Percentiles rank a stretch among this genome's conserved stretches.
Evolutionary conservation across 2,888 invertebrate species (phyloP).

Genomic region (Hirtodrosophila duncani): DNA sequence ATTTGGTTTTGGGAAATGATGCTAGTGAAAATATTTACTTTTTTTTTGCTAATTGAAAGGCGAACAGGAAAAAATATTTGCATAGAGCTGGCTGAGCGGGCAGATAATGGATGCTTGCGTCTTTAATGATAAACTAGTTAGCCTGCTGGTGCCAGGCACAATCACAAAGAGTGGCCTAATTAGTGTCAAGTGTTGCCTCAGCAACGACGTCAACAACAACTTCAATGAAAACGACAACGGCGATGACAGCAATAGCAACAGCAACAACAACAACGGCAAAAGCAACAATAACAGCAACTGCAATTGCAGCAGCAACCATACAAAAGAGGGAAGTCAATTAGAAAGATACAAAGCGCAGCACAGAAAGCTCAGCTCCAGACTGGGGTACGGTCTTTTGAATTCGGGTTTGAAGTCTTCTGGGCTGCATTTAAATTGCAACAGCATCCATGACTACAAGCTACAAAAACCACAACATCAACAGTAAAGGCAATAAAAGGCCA

Average conservation of each 20-base stretch:
- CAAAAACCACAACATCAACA: constrained; percentile 9
- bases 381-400: constrained; percentile 3
- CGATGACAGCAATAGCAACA: constrained; percentile 13
- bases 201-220: constrained; percentile 34
- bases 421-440: constrained; percentile 45
- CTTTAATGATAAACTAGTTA: constrained; percentile 52
- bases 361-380: constrained; percentile 15
- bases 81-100: constrained; percentile 33
- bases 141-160: constrained; percentile 49
- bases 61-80: constrained; percentile 60
- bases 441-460: constrained; percentile 11
- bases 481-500: constrained; percentile 2
- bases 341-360: constrained; percentile 59
- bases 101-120: constrained; percentile 50
- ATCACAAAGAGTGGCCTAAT: constrained; percentile 72
- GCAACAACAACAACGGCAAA: constrained; percentile 27
- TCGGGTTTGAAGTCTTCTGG: constrained; percentile 29
- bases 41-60: constrained; percentile 56
- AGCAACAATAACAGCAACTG: constrained; percentile 37
- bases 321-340: constrained; percentile 73
- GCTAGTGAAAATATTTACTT: constrained; percentile 54
- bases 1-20: constrained; percentile 46
- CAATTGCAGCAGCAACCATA: constrained; percentile 45
- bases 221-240: constrained; percentile 8
- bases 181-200: constrained; percentile 72